Evolutionary conservation across 1,140 invertebrate genomes (phyloP).

Genomic region (Cyclina sinensis): DNA sequence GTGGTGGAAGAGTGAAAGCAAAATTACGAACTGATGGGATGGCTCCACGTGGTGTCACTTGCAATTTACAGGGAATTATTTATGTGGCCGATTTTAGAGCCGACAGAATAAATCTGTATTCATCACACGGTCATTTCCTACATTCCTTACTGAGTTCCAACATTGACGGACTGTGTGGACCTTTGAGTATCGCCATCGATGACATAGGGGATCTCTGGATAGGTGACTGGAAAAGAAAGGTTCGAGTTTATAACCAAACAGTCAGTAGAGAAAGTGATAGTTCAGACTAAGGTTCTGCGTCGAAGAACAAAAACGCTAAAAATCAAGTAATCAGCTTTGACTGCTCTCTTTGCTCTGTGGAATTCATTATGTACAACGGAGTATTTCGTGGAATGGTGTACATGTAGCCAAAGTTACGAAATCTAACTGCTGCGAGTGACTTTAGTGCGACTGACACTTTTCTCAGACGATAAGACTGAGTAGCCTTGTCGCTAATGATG

Average conservation of each 20-base stretch:
- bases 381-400: too few species aligned
- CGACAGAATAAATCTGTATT: slow-evolving; percentile 59
- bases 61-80: slow-evolving; percentile 50
- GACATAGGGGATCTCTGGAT: slow-evolving; percentile 50
- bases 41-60: slow-evolving; percentile 53
- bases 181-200: slow-evolving; percentile 52
- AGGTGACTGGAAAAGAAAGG: slow-evolving; percentile 58
- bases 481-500: too few species aligned
- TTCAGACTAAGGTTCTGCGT: neutral
- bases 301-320: too few species aligned
- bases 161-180: slow-evolving; percentile 42
- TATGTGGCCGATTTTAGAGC: slow-evolving; percentile 59
- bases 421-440: too few species aligned
- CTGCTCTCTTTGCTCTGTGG: too few species aligned
- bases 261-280: neutral
- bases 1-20: slow-evolving; percentile 17
- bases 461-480: too few species aligned
- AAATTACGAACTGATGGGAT: slow-evolving; percentile 57
- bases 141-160: slow-evolving; percentile 15
- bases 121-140: slow-evolving; percentile 53
- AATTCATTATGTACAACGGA: too few species aligned
- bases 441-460: too few species aligned
- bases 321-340: too few species aligned
- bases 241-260: slow-evolving; percentile 46
- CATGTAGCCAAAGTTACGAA: too few species aligned